These are phyloP conservation scores for Branchinecta lindahli DNA, from an alignment of 1,140 invertebrate genomes.

Conservation along the genomic window DNA sequence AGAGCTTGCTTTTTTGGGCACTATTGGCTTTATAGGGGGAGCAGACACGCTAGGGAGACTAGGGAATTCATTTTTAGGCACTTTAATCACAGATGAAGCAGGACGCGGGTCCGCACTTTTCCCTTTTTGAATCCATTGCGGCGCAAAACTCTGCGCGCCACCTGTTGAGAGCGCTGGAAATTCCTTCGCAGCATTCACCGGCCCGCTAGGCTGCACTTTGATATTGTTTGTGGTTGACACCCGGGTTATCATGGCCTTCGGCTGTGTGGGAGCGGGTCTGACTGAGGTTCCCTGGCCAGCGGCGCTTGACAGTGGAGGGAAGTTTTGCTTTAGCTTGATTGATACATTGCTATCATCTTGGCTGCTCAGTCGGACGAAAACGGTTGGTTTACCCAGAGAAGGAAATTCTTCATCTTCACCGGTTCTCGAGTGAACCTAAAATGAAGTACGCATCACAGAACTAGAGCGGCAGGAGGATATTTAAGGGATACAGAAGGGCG, in stretches of 20 bases:
- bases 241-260: neutral
- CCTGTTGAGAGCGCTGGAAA: neutral
- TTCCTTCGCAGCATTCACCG: neutral
- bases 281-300: neutral
- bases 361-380: neutral
- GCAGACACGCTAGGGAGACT: neutral
- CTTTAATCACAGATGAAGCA: neutral
- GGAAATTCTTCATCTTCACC: neutral
- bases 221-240: neutral
- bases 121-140: neutral
- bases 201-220: neutral
- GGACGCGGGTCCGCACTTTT: neutral
- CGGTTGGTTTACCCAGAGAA: neutral
- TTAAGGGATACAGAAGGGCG: too few species aligned
- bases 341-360: constrained; percentile 1
- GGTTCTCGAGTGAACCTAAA: neutral
- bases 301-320: neutral
- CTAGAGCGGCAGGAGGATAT: too few species aligned
- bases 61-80: constrained; percentile 2
- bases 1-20: neutral
- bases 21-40: neutral
- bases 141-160: neutral
- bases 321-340: neutral
- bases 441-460: too few species aligned
- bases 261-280: neutral